These are phyloP conservation scores for Scopus umbretta DNA, from an alignment of 2,113 vertebrate species.

Conservation along the genomic window DNA sequence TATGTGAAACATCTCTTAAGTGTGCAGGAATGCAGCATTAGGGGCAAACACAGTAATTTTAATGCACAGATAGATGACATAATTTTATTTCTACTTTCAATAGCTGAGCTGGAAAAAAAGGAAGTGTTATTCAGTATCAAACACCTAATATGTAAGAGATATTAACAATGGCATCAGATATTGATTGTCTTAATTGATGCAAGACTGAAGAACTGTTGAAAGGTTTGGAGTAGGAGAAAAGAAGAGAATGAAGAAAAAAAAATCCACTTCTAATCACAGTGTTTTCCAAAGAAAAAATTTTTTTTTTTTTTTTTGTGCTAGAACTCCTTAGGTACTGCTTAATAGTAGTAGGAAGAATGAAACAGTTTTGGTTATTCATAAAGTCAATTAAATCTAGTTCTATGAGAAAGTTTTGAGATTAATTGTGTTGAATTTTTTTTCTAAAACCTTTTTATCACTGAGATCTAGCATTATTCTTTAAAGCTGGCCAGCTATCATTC, in stretches of 20 bases:
- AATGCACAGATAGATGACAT: neutral
- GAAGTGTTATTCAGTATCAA: neutral
- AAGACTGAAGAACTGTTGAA: neutral
- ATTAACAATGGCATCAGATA: neutral
- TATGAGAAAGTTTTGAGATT: neutral
- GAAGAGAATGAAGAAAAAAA: neutral
- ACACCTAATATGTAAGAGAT: neutral
- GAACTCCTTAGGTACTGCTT: neutral
- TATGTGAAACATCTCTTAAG: neutral
- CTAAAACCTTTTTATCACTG: neutral
- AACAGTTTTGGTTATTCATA: neutral
- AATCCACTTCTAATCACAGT: neutral
- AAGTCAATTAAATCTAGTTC: neutral
- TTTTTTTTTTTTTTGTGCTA: neutral
- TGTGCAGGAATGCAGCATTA: neutral
- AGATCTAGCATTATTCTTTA: neutral
- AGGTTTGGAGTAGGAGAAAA: neutral
- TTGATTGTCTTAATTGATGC: neutral
- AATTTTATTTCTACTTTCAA: neutral
- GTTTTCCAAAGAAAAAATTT: neutral
- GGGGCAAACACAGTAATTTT: neutral
- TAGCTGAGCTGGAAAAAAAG: neutral
- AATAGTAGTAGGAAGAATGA: neutral
- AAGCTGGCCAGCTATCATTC: neutral
- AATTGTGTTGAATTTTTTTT: neutral